A percentile compares a stretch with the other conserved stretches of the same genome.
Evolutionary conservation across 1,140 invertebrate genomes (phyloP).

Genomic region (Aphelenchoides avenae): DNA sequence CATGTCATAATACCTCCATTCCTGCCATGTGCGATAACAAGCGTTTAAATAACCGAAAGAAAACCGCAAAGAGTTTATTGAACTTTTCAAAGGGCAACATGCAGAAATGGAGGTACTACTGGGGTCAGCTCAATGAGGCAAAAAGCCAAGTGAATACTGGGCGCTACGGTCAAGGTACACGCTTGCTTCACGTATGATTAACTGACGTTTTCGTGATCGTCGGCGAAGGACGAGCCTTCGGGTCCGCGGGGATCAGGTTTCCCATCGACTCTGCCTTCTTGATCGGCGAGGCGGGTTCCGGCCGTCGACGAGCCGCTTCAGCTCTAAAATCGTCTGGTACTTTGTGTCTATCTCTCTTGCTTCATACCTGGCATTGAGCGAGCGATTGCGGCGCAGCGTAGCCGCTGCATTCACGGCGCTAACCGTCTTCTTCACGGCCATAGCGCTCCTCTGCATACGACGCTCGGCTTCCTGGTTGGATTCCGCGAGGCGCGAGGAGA

Average conservation of each 20-base stretch:
- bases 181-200: too few species aligned
- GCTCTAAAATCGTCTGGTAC: slow-evolving; percentile 1
- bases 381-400: slow-evolving; percentile 23
- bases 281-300: background rate
- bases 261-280: slow-evolving; percentile 27
- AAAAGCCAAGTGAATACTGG: too few species aligned
- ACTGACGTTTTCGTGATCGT: too few species aligned
- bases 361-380: slow-evolving; percentile 15
- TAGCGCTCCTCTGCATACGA: slow-evolving; percentile 31
- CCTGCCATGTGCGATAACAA: too few species aligned
- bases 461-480: slow-evolving; percentile 31
- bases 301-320: slow-evolving; percentile 5
- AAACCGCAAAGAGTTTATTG: too few species aligned
- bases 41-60: too few species aligned
- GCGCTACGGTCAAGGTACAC: too few species aligned
- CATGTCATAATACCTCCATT: too few species aligned
- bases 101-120: too few species aligned
- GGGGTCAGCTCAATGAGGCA: too few species aligned
- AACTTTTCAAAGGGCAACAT: too few species aligned
- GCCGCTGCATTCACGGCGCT: slow-evolving; percentile 12
- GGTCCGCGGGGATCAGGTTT: slow-evolving; percentile 28
- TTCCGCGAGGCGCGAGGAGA: slow-evolving; percentile 31
- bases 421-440: slow-evolving; percentile 29
- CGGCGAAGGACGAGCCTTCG: too few species aligned
- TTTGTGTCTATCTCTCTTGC: background rate